Conservation (phyloP, 2,113 vertebrate species). For the Chaetops frenatus region DNA sequence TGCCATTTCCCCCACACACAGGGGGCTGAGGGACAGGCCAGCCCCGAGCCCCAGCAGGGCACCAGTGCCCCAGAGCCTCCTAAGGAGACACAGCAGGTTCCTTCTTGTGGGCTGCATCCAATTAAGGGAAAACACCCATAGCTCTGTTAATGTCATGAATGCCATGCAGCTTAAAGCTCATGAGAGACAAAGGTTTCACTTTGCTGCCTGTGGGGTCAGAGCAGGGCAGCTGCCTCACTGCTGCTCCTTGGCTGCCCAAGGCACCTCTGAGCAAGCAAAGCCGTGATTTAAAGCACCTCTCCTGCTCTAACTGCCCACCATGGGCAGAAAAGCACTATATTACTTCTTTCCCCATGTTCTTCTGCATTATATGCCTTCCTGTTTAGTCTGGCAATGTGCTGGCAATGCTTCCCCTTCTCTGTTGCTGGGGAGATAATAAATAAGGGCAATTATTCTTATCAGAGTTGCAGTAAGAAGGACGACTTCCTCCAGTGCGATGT, state of each 20-base stretch:
- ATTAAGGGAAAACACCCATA: neutral
- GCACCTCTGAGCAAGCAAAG: neutral
- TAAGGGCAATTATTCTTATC: constrained; percentile 35
- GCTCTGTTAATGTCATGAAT: neutral
- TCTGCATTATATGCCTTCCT: neutral
- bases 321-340: neutral
- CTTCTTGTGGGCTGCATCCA: neutral
- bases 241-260: neutral
- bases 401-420: neutral
- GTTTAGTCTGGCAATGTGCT: neutral
- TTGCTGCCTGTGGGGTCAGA: neutral
- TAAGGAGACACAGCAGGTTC: neutral
- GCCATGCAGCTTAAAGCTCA: neutral
- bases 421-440: constrained; percentile 13
- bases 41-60: neutral
- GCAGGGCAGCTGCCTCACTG: neutral
- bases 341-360: neutral
- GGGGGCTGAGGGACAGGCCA: neutral
- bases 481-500: constrained; percentile 5
- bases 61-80: neutral
- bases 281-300: neutral
- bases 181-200: neutral
- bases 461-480: neutral
- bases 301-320: neutral
- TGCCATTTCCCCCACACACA: neutral